Base-by-base conservation (phyloP, 2,113 vertebrate species). In the Cynocephalus volans region DNA sequence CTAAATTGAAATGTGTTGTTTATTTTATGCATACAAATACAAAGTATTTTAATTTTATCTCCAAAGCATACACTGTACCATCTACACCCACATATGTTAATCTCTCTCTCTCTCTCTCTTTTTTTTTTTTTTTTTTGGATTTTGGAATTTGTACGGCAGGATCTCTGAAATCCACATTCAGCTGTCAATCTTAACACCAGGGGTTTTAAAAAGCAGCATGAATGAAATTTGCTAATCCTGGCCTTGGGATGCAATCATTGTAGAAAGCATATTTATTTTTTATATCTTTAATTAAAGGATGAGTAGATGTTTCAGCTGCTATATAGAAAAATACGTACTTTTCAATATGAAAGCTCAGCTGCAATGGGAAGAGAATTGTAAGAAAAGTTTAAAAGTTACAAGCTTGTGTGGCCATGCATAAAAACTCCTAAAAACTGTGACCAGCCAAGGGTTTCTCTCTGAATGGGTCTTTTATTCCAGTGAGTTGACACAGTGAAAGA, bases 391-490 rank as follows among this genome's bases (percentile, higher is more conserved):
- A 31, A 97, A 97, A 94, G 93, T 81, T 97, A 95, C 64, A 96
- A 96, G 60, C 83, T 89, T 90, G 92, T 94, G 90, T 95, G 54
- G 56, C 62, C 96, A 96, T 95, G 95, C 96, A 97, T 70, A 95
- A 93, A 96, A 97, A 90, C 79, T 95, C 58, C 18, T 65, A 77
- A 97, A 95, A 81, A 79, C 93, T 58, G 96, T 93, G 92, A 93
- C 92, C 92, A 88, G 91, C 83, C 70, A 31, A 92, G 83, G 65
- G 52, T 91, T 97, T 80, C 92, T 87, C 62, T 79, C 87, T 97
- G 96, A 98, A 98, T 96, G 87, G 45, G 17, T 75, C 95, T 97
- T 98, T 97, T 95, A 95, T 97, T 93, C 93, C 70, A 50, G 67
- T n/a, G 92, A 97, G 87, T 54, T 97, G 96, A 93, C 96, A 92